Evolutionary conservation across 2,797 vertebrate genomes (phyloP), one percentile per base, ranked within the genome.

Genomic region (Potorous gilbertii): DNA sequence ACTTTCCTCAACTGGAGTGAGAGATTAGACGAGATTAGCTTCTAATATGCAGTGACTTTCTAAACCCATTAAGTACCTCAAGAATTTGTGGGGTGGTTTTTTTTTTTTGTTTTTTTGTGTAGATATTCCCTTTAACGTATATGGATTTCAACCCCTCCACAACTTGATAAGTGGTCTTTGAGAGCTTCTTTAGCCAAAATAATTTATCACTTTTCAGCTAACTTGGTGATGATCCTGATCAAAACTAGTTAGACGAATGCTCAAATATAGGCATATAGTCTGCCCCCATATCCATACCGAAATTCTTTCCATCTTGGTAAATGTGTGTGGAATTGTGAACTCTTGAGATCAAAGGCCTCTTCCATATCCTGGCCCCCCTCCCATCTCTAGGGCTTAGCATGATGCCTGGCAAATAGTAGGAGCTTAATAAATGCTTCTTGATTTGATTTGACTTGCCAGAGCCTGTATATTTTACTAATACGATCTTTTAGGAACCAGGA

Each of bases 291-390:
- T 46, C 0, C 40, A 46, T 87, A 27, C 40, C 11, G 74, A 50
- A 50, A 87, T 87, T 87, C 9, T 87, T 46, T 87, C n/a, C 8
- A 9, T 81, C 9, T 27, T 46, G 21, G 8, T 87, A 46, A 50
- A 50, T 50, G 40, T 11, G 10, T 87, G 40, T 87, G 11, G 74
- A 12, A 87, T 81, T 46, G 18, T 81, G 74, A 50, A 12, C 3
- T 40, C 14, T 40, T 18, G 6, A 74, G 62, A 2, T 18, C 62
- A 74, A 74, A 74, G 34, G 14, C 34, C 1, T 62, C 27, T 4
- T 0, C 59, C 12, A 29, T 10, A 0, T 34, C 62, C 34, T 52
- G 0, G 1, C 14, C 31, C 13, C 14, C 14, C 3, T 46, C 21
- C 8, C 21, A 87, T 28, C 3, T 1, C 18, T 5, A 9, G 18